Conservation (phyloP, 1,140 invertebrate species). For the Phenacoccus solenopsis region DNA sequence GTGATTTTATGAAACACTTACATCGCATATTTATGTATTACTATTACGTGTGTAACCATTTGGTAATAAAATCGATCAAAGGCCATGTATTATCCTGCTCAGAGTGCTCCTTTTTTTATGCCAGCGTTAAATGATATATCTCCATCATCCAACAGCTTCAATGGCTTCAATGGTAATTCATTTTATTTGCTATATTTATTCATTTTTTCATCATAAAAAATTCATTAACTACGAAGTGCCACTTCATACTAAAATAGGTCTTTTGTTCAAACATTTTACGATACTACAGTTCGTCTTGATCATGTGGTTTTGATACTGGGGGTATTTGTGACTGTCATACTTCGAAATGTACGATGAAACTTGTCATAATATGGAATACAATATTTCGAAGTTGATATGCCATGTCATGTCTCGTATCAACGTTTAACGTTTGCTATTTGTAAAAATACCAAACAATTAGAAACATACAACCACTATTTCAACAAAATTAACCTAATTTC, state of each 20-base stretch:
- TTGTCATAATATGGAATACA: too few relatives aligned
- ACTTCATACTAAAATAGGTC: neutral
- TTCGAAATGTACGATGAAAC: too few relatives aligned
- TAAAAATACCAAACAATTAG: neutral
- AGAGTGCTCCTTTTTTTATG: neutral
- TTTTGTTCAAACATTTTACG: neutral
- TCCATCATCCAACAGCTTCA: conserved; percentile 1
- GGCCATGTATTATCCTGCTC: neutral
- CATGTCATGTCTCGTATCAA: too few relatives aligned
- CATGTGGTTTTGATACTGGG: neutral
- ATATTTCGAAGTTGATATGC: too few relatives aligned
- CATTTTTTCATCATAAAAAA: neutral
- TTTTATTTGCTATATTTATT: neutral
- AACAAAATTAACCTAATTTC: neutral
- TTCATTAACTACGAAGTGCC: too few relatives aligned
- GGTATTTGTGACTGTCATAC: neutral
- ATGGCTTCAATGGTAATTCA: neutral
- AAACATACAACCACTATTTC: too few relatives aligned
- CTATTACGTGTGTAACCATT: too few relatives aligned
- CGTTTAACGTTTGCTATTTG: neutral
- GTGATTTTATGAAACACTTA: too few relatives aligned
- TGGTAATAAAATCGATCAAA: too few relatives aligned
- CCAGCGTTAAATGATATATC: neutral
- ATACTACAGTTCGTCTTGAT: neutral
- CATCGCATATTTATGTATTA: too few relatives aligned